Conservation (phyloP, 2,888 invertebrate species). For the Stictocephala bisonia region DNA sequence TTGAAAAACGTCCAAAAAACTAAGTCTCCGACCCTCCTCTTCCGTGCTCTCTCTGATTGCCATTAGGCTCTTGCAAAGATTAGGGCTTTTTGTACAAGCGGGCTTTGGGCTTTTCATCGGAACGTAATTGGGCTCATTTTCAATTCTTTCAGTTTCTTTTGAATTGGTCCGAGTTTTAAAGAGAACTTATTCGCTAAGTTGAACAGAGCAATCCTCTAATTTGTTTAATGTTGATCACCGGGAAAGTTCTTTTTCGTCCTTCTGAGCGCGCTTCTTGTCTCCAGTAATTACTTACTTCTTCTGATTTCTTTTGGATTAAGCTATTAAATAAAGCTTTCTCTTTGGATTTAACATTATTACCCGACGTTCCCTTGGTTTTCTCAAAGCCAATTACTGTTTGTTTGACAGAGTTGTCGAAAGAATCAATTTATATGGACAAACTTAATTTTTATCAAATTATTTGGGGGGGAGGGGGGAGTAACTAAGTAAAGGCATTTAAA, state of each 20-base stretch:
- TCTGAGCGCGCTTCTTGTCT: constrained; percentile 15
- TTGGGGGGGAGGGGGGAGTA: too few species aligned
- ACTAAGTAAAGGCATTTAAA: too few species aligned
- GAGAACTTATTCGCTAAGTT: constrained; percentile 13
- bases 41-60: constrained; percentile 50
- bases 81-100: constrained; percentile 40
- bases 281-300: constrained; percentile 18
- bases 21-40: constrained; percentile 44
- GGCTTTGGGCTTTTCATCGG: constrained; percentile 34
- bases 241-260: constrained; percentile 19
- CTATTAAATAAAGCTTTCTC: too few species aligned
- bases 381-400: too few species aligned
- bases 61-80: constrained; percentile 46
- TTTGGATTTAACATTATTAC: too few species aligned
- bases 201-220: constrained; percentile 36
- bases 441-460: too few species aligned
- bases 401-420: too few species aligned
- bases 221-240: constrained; percentile 38
- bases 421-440: too few species aligned
- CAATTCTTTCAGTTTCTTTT: constrained; percentile 44
- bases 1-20: constrained; percentile 55
- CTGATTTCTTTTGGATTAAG: too few species aligned
- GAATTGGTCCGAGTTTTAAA: constrained; percentile 35
- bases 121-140: constrained; percentile 41
- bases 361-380: too few species aligned